Evolutionary conservation across 2,888 invertebrate species (phyloP).

Genomic region (Chymomyza fuscimana): DNA sequence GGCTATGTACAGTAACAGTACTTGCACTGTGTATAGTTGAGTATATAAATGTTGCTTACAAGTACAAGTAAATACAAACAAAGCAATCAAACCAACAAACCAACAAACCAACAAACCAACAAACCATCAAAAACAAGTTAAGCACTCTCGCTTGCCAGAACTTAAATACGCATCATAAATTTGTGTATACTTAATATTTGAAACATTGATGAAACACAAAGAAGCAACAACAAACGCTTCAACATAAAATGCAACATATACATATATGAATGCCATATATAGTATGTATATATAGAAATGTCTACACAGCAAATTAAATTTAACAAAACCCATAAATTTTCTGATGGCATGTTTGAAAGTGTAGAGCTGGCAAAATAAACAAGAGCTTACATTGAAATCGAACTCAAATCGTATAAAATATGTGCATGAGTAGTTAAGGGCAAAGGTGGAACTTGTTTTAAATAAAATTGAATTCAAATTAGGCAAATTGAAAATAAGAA

Average conservation of each 20-base stretch:
- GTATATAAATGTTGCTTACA: not conserved
- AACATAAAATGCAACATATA: constrained; percentile 63
- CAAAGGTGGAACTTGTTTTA: not conserved
- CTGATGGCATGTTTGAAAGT: not conserved
- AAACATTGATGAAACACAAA: not conserved
- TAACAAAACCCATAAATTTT: not conserved
- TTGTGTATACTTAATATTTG: not conserved
- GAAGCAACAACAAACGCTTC: constrained; percentile 29
- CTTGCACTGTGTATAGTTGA: not conserved
- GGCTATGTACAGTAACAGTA: not conserved
- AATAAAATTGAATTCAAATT: constrained; percentile 27
- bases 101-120: not conserved
- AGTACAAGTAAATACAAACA: not conserved
- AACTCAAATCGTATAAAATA: not conserved
- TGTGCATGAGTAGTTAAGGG: not conserved
- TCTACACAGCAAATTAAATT: not conserved
- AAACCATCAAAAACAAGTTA: not conserved
- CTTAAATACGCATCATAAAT: not conserved
- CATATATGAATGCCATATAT: constrained; percentile 34
- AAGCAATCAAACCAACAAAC: not conserved
- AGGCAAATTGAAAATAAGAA: constrained; percentile 67
- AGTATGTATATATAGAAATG: not conserved
- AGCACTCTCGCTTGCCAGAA: no score
- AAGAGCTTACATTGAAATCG: not conserved
- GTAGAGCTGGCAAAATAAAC: not conserved